A percentile compares a stretch with the other conserved stretches of the same genome.
phyloP scores from a whole-genome alignment of 2,113 vertebrate species.

The Murina feae region DNA sequence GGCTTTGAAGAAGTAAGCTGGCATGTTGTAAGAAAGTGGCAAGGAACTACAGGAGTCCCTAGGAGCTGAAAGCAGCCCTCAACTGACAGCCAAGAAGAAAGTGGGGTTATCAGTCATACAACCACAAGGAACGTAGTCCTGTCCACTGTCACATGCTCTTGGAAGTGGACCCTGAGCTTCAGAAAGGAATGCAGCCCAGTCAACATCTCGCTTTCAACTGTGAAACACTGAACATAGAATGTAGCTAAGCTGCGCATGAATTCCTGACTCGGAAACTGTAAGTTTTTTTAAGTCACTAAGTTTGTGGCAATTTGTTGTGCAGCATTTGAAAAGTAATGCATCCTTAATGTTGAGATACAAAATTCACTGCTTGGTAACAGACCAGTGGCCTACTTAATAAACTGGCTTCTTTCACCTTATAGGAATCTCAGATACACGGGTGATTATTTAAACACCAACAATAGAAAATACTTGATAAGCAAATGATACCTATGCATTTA shows the following conservation, averaged over 20 bases:
- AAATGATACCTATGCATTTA: conserved; percentile 24
- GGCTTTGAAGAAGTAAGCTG: not conserved
- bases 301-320: not conserved
- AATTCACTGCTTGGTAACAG: conserved; percentile 10
- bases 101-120: not conserved
- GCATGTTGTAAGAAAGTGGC: not conserved
- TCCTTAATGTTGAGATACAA: conserved; percentile 19
- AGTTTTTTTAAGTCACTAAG: not conserved
- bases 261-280: not conserved
- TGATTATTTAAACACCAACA: conserved; percentile 4
- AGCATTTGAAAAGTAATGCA: conserved; percentile 38
- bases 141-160: not conserved
- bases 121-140: not conserved
- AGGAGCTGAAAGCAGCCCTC: not conserved
- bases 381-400: conserved; percentile 25
- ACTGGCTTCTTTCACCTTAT: not conserved
- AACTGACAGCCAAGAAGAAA: not conserved
- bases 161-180: not conserved
- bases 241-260: not conserved
- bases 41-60: not conserved
- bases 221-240: not conserved
- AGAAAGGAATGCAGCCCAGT: not conserved
- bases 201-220: not conserved
- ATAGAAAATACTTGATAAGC: conserved; percentile 11
- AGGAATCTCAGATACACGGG: not conserved